Evolutionary conservation across 1,140 invertebrate genomes (phyloP).

Genomic region (Homarus americanus): DNA sequence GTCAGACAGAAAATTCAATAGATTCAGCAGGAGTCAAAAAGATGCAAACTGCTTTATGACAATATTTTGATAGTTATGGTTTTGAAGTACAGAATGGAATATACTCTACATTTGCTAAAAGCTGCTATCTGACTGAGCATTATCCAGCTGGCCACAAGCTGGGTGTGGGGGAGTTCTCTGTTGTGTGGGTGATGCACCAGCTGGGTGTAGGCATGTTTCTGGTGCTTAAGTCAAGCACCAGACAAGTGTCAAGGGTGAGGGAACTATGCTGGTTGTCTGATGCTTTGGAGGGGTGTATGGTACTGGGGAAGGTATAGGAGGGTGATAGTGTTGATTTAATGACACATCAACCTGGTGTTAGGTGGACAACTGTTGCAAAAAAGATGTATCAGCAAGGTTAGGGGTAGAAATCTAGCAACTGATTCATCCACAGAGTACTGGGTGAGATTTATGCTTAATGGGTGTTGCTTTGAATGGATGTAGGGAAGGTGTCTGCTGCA

Average conservation of each 20-base stretch:
- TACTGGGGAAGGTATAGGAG: conserved; percentile 10
- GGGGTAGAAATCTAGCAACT: conserved; percentile 15
- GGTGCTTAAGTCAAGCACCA: conserved; percentile 24
- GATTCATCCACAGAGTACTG: conserved; percentile 11
- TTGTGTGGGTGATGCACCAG: conserved; percentile 34
- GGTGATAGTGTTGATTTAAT: conserved; percentile 19
- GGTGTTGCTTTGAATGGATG: conserved; percentile 10
- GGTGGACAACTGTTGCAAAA: conserved; percentile 17
- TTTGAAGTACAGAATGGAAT: conserved; percentile 66
- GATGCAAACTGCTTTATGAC: conserved; percentile 67
- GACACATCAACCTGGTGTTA: conserved; percentile 29
- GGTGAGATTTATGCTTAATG: conserved; percentile 18
- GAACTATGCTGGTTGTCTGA: conserved; percentile 27
- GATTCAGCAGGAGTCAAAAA: conserved; percentile 53
- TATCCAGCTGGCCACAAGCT: conserved; percentile 68
- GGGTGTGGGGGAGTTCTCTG: conserved; percentile 59
- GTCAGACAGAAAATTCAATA: conserved; percentile 66
- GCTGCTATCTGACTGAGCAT: conserved; percentile 70
- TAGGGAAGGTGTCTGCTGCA: conserved; percentile 48
- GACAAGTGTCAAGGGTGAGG: conserved; percentile 12
- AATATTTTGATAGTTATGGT: conserved; percentile 68
- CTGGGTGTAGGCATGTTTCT: conserved; percentile 21
- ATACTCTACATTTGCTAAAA: conserved; percentile 63
- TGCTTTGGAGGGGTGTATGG: conserved; percentile 23
- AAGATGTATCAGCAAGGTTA: conserved; percentile 26